Evolutionary conservation across 2,113 vertebrate species (phyloP), one percentile per base, ranked within the genome.

Genomic region (Hiodon alosoides): DNA sequence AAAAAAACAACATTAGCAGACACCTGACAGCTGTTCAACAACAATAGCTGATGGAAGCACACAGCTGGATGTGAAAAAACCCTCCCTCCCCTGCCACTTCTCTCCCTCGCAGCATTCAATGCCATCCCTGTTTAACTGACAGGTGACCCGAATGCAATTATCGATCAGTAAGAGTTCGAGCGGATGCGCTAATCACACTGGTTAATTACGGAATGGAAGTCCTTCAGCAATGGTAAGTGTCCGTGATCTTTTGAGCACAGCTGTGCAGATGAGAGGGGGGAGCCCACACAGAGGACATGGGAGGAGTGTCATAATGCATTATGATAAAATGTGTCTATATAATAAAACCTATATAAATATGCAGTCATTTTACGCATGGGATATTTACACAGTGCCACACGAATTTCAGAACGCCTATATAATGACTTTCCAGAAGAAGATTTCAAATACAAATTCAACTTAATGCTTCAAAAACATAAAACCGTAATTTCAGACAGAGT

Each of bases 11-110:
- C 84, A 86, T 78, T 77, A 85, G 16, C 81, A 82, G 80, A 87
- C 81, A 86, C 83, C 87, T 86, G 82, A 83, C 90, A 91, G 89
- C 80, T 91, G 89, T 91, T 88, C 72, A 69, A 78, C 17, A 75
- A 78, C 81, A 81, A 80, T 64, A 75, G 70, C 14, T 71, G 78
- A 77, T 81, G 76, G 78, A 78, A 79, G 81, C 78, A 76, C 75
- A 77, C 87, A 89, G 86, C 85, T 89, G 85, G 84, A 84, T n/a
- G 75, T 67, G 74, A 78, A 82, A 69, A 77, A 69, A 76, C 77
- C 67, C 77, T 69, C 52, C 67, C 72, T 64, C 75, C 53, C 71
- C 58, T 66, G 54, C 53, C 59, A 77, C 65, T 66, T 76, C 67
- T 58, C 58, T 69, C 51, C 71, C 59, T 52, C 72, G 53, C 16